Conservation (phyloP, 2,888 invertebrate species). For the Laothoe populi region DNA sequence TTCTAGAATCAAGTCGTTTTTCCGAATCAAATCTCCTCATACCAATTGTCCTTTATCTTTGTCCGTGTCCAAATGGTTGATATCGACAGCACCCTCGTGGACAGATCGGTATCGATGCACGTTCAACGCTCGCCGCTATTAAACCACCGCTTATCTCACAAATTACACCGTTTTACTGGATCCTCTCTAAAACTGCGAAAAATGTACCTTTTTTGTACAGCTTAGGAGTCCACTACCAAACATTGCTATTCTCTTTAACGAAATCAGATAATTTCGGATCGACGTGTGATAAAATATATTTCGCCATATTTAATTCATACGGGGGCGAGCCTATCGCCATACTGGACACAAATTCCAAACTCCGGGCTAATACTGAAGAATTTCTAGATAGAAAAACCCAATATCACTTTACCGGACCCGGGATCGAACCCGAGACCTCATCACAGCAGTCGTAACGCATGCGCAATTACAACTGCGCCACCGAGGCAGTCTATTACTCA, state of each 20-base stretch:
- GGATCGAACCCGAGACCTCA: no score
- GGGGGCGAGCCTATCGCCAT: no score
- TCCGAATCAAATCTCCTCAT: slow-evolving; percentile 10
- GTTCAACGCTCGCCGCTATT: slow-evolving; percentile 53
- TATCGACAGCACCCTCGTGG: slow-evolving; percentile 52
- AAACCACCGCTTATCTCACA: slow-evolving; percentile 73
- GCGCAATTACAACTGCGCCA: no score
- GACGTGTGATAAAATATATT: neutral
- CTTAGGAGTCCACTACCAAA: slow-evolving; percentile 42
- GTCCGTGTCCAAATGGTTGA: slow-evolving; percentile 27
- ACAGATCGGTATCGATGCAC: slow-evolving; percentile 63
- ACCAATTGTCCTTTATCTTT: slow-evolving; percentile 20
- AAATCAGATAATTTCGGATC: neutral
- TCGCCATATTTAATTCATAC: neutral
- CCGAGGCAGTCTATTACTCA: no score
- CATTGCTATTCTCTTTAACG: neutral
- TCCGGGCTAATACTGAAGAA: no score
- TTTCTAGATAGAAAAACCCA: no score
- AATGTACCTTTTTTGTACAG: slow-evolving; percentile 61
- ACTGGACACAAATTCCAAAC: no score
- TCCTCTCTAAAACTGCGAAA: slow-evolving; percentile 69
- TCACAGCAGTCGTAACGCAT: no score
- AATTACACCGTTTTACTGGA: slow-evolving; percentile 76
- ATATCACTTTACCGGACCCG: no score
- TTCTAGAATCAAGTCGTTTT: no score